These are phyloP conservation scores for Hydropsyche tenuis DNA, from an alignment of 1,140 invertebrate genomes.

Conservation along the genomic window DNA sequence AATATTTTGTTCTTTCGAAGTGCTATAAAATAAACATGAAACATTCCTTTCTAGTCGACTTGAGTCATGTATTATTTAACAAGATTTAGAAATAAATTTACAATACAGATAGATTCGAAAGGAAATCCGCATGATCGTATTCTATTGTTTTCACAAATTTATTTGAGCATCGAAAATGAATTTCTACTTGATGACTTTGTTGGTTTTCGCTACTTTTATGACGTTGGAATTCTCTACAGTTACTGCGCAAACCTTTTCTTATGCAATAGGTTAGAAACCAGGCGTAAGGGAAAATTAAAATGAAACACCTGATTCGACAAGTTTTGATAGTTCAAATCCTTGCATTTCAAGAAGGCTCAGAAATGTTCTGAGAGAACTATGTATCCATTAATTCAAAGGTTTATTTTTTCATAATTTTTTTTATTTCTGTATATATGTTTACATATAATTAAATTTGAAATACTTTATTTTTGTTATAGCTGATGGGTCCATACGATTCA, in stretches of 20 bases:
- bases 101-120: too few species aligned
- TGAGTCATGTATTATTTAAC: too few species aligned
- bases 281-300: slow-evolving; percentile 63
- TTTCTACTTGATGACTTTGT: slow-evolving; percentile 32
- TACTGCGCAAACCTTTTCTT: slow-evolving; percentile 73
- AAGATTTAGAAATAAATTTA: too few species aligned
- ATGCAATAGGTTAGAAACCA: slow-evolving; percentile 77
- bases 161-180: slow-evolving; percentile 36
- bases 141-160: neutral
- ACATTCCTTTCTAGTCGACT: too few species aligned
- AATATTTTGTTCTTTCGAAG: too few species aligned
- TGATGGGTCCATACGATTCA: slow-evolving; percentile 43
- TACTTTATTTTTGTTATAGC: slow-evolving; percentile 27
- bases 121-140: too few species aligned
- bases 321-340: slow-evolving; percentile 54
- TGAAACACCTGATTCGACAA: slow-evolving; percentile 56
- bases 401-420: too few species aligned
- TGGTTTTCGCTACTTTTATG: slow-evolving; percentile 36
- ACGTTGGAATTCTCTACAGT: slow-evolving; percentile 53
- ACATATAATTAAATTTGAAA: neutral
- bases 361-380: slow-evolving; percentile 61
- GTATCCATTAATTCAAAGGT: slow-evolving; percentile 61
- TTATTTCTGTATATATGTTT: neutral
- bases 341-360: slow-evolving; percentile 62
- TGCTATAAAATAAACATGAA: too few species aligned